A percentile compares a stretch with the other conserved stretches of the same genome.
Evolutionary conservation across 92 coral and sea anemone species (phyloP).

Genomic region (Phenganax subtilis): DNA sequence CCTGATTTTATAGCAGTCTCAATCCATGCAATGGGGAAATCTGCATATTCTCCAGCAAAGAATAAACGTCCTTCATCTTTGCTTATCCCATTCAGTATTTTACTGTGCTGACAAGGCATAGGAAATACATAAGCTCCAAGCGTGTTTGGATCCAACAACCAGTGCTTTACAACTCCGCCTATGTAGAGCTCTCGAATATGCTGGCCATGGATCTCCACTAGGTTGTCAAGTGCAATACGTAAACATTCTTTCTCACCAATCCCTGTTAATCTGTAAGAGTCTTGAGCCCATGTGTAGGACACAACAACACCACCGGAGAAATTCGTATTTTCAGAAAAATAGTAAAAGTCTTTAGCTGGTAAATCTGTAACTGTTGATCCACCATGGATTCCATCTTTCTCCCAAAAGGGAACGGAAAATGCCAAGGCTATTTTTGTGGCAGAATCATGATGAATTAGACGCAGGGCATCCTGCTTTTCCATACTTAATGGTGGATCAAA

Average conservation of each 20-base stretch:
- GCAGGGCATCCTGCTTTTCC: background rate
- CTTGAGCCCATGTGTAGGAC: constrained; percentile 2
- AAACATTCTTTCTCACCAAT: constrained; percentile 7
- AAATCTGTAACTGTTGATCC: constrained; percentile 47
- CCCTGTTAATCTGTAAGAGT: background rate
- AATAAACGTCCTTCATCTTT: constrained; percentile 9
- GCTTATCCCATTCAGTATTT: background rate
- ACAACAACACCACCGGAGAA: constrained; percentile 7
- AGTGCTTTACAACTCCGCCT: constrained; percentile 8
- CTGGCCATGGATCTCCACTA: constrained; percentile 13
- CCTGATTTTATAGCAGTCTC: constrained; percentile 21
- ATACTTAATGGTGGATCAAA: constrained; percentile 15
- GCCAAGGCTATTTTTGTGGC: constrained; percentile 8
- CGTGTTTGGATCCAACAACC: constrained; percentile 4
- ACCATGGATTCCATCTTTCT: constrained; percentile 43
- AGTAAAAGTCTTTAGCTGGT: constrained; percentile 47
- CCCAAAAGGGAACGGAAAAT: constrained; percentile 38
- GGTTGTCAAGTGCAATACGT: constrained; percentile 15
- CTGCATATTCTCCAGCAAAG: constrained; percentile 19
- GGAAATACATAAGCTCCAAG: background rate
- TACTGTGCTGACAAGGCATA: background rate
- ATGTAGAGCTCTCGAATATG: background rate
- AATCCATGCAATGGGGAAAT: background rate
- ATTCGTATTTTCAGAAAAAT: background rate
- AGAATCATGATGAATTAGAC: background rate